Evolutionary conservation across 2,888 invertebrate genomes (phyloP), one percentile per base, ranked within the genome.

Genomic region (Phaonia tiefii): DNA sequence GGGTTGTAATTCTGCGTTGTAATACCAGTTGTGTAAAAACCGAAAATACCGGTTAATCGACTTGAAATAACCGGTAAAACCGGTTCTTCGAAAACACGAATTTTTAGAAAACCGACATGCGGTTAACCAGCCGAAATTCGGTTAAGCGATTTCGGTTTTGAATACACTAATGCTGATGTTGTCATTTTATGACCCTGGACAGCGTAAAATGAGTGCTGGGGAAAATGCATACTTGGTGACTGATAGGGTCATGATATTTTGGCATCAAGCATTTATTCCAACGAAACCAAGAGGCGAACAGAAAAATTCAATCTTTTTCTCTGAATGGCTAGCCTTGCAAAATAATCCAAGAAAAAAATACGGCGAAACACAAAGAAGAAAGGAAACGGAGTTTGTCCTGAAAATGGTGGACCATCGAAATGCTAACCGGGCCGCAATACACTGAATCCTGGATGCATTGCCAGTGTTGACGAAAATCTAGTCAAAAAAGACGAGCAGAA

Each of bases 211-310:
- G 10, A 37, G 37, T 10, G 51, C 51, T 51, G 51, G 20, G 17
- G 51, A 51, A 17, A 51, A 20, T 51, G n/a, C 54, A 54, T 2
- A 54, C 25, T 22, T 22, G 25, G 54, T 54, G 25, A 54, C 54
- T 54, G 54, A 54, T 25, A 54, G 25, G 10, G 54, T 22, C 25
- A 22, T 4, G 54, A 54, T 54, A 25, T 54, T 54, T 54, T 54
- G 22, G 54, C 54, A 13, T 20, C 54, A 54, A 54, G 54, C 54
- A 8, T 54, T 54, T 54, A 54, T 54, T 42, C 42, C 42, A 42
- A 42, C 42, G 4, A 4, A 42, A 42, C 4, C 1, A 7, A 22
- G 54, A 22, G 7, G 54, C 11, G 54, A 54, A 4, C 7, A 54
- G 1, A 54, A 54, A 54, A 54, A 13, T 54, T 54, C 54, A 22